These are phyloP conservation scores for Lagocephalus sceleratus DNA, from an alignment of 2,797 vertebrate genomes.

Conservation along the genomic window DNA sequence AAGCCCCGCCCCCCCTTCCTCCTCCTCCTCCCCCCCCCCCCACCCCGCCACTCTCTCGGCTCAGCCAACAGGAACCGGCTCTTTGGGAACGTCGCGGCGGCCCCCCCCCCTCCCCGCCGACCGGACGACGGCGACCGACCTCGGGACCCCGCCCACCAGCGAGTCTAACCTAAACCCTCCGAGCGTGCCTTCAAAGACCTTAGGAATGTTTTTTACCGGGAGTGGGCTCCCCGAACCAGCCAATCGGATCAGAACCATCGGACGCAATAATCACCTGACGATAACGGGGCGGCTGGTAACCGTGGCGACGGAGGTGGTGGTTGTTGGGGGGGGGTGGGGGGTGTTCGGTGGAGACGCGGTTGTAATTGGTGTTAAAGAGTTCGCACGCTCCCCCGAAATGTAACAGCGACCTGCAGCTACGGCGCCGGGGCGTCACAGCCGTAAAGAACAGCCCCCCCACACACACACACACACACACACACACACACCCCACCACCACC, in stretches of 20 bases:
- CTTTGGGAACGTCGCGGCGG: slow-evolving; percentile 66
- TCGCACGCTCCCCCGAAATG: too few species aligned
- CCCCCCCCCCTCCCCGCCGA: slow-evolving; percentile 62
- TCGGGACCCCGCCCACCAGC: slow-evolving; percentile 56
- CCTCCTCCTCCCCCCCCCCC: slow-evolving; percentile 34
- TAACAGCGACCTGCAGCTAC: slow-evolving; percentile 9
- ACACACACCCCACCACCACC: too few species aligned
- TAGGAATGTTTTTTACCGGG: slow-evolving; percentile 28
- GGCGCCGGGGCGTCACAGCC: background rate
- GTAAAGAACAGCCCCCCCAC: too few species aligned
- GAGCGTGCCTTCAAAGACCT: slow-evolving; percentile 75
- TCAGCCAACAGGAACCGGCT: slow-evolving; percentile 71
- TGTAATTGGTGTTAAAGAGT: too few species aligned
- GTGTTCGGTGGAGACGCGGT: too few species aligned
- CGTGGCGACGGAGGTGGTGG: too few species aligned
- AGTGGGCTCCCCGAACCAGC: slow-evolving; percentile 33
- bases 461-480: too few species aligned
- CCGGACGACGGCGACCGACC: slow-evolving; percentile 74
- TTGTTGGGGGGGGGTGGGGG: too few species aligned
- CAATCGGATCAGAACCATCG: slow-evolving; percentile 25
- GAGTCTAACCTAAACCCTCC: slow-evolving; percentile 53
- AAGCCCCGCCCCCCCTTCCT: slow-evolving; percentile 68
- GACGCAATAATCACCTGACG: slow-evolving; percentile 60
- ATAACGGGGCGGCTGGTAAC: slow-evolving; percentile 47
- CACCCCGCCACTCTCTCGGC: slow-evolving; percentile 87